Evolutionary conservation across 2,113 vertebrate genomes (phyloP), one percentile per base, ranked within the genome.

Genomic region (Setophaga coronata): DNA sequence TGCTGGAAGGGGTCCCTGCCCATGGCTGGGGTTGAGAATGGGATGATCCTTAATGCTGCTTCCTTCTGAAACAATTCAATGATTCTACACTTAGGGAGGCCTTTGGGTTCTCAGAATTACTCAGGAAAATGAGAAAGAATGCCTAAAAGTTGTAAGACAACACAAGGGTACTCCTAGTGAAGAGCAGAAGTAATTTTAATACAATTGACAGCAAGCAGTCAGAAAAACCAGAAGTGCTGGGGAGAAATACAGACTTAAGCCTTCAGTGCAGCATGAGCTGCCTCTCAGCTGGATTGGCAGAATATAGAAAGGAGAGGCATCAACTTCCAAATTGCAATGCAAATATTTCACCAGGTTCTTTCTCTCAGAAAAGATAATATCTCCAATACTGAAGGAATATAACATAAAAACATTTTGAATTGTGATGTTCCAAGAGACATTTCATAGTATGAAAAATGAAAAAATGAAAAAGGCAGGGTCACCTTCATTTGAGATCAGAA

Each of bases 261-360:
- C 29, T 72, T 89, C 36, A 60, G 64, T 31, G 38, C 54, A 87
- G 73, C 1, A 17, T 24, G 31, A 93, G 48, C 28, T 77, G 73
- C 23, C 56, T 89, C 61, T 94, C 60, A 93, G 56, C 28, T 91
- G 82, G 48, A 88, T 28, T 87, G 78, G 33, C 54, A 90, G 29
- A 40, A 57, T 64, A 5, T 18, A 21, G 38, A 58, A 51, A 61
- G 28, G 71, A 79, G 50, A 93, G 26, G 62, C 92, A 85, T 62
- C 66, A 70, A 14, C 28, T 87, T 96, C 34, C 42, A 82, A 93
- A 82, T 19, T 82, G 70, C 54, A 65, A 69, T 17, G 34, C 54
- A 90, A 87, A 79, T 93, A 85, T 93, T 96, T 80, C 66, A 88
- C 60, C 61, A 82, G 18, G 29, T 87, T 91, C 42, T 87, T 93